Evolutionary conservation across 2,797 vertebrate genomes (phyloP).

Genomic region (Microctenopoma lineatum): DNA sequence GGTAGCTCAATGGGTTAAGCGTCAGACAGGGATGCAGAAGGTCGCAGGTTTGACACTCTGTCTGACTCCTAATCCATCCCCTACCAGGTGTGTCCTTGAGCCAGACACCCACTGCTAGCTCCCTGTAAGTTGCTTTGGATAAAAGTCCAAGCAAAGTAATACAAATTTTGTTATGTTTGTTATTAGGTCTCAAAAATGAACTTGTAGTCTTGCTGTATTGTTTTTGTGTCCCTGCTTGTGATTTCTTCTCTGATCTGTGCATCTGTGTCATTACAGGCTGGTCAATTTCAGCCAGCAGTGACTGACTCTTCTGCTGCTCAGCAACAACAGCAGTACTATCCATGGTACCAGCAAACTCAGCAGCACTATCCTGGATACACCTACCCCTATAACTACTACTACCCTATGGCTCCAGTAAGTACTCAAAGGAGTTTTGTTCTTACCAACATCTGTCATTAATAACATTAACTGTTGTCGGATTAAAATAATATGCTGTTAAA

Average conservation of each 20-base stretch:
- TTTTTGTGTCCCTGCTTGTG: too few relatives aligned
- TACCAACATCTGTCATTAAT: background rate
- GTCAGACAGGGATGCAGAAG: too few relatives aligned
- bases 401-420: slow-evolving; percentile 81
- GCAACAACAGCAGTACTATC: slow-evolving; percentile 84
- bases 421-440: background rate
- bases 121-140: too few relatives aligned
- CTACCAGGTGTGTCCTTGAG: too few relatives aligned
- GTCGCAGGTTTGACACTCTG: too few relatives aligned
- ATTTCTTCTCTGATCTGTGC: background rate
- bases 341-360: slow-evolving; percentile 85
- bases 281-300: slow-evolving; percentile 82
- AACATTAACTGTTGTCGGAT: background rate
- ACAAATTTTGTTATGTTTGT: too few relatives aligned
- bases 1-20: too few relatives aligned
- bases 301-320: slow-evolving; percentile 82
- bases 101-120: too few relatives aligned
- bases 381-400: slow-evolving; percentile 91
- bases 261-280: slow-evolving; percentile 65
- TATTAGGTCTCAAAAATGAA: too few relatives aligned
- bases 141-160: too few relatives aligned
- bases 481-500: background rate
- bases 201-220: too few relatives aligned
- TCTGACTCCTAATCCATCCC: too few relatives aligned
- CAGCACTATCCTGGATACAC: slow-evolving; percentile 88